Conservation (phyloP, 2,113 vertebrate genomes). For the Xyrauchen texanus region DNA sequence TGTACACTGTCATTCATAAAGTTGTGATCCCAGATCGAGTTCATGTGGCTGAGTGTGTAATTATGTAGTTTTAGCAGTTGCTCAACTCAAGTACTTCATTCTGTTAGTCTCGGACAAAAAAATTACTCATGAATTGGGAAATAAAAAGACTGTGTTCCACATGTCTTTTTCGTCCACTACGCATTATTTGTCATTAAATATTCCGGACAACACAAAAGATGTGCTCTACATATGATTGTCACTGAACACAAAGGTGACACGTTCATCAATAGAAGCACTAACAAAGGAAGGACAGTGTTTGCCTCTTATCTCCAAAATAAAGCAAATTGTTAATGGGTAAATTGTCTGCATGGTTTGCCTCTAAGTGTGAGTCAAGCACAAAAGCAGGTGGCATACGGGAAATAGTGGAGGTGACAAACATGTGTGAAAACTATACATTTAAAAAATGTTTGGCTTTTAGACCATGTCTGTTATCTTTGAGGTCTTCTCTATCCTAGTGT, state of each 20-base stretch:
- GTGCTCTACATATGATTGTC: neutral
- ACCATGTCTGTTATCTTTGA: too few species aligned
- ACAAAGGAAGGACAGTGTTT: constrained; percentile 10
- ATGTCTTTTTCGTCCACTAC: neutral
- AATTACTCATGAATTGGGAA: neutral
- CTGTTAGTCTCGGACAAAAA: neutral
- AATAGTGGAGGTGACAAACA: too few species aligned
- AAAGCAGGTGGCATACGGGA: neutral
- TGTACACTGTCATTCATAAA: neutral
- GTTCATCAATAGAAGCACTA: neutral
- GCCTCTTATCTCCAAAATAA: constrained; percentile 15
- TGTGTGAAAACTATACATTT: too few species aligned
- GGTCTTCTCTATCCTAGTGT: too few species aligned
- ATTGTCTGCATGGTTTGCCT: neutral
- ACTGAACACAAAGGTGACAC: neutral
- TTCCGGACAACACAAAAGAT: neutral
- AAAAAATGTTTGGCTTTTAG: too few species aligned
- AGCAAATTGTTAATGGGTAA: constrained; percentile 21
- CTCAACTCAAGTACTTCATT: constrained; percentile 1
- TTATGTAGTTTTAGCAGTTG: neutral
- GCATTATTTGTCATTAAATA: neutral
- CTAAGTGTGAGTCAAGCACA: constrained; percentile 6
- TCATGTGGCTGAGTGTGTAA: neutral
- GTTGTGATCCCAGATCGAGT: neutral
- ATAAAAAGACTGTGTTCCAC: neutral